phyloP scores from a whole-genome alignment of 2,888 invertebrate species.

The Eristalinus aeneus region DNA sequence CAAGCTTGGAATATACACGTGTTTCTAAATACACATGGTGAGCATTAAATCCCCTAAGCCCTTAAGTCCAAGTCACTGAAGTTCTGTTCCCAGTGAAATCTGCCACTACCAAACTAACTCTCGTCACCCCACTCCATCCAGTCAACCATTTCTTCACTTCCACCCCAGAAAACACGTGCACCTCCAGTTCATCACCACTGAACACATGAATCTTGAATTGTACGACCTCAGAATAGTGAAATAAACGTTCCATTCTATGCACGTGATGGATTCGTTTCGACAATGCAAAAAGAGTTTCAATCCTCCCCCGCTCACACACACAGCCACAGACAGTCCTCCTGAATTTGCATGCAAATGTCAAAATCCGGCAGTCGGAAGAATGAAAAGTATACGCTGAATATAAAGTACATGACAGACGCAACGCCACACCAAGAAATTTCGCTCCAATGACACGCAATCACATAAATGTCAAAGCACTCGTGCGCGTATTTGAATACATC shows the following conservation, averaged over 20 bases:
- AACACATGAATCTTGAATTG: not conserved
- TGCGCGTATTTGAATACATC: constrained; percentile 34
- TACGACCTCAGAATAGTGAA: not conserved
- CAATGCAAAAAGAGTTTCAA: not conserved
- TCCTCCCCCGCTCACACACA: not conserved
- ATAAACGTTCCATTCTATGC: not conserved
- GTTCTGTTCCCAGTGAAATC: too few species aligned
- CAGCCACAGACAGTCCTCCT: not conserved
- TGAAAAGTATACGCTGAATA: not conserved
- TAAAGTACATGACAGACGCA: constrained; percentile 39
- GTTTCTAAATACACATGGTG: too few species aligned
- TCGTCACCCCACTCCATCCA: too few species aligned
- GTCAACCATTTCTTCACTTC: too few species aligned
- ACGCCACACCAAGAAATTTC: constrained; percentile 16
- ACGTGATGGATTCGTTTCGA: not conserved
- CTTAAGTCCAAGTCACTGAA: too few species aligned
- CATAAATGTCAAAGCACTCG: constrained; percentile 52
- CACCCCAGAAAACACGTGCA: not conserved
- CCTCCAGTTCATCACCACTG: not conserved
- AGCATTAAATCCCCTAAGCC: too few species aligned
- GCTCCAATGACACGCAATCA: constrained; percentile 48
- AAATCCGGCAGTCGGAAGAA: constrained; percentile 31
- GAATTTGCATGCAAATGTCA: constrained; percentile 46
- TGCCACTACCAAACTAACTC: too few species aligned
- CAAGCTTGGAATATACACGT: too few species aligned